These are phyloP conservation scores for Uria lomvia DNA, from an alignment of 2,113 vertebrate genomes.

Conservation along the genomic window DNA sequence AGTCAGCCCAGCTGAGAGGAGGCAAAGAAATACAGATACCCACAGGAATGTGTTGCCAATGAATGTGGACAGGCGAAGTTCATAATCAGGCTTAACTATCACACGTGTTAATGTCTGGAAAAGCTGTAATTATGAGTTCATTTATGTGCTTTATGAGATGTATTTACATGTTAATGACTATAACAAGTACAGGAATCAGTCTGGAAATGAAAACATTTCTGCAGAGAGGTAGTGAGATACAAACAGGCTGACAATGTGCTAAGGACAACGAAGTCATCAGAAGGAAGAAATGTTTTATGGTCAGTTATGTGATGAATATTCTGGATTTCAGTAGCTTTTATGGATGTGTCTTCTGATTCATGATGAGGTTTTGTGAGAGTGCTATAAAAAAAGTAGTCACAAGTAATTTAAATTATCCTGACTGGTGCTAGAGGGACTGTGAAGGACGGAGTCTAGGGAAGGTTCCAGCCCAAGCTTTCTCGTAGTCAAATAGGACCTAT, in stretches of 20 bases:
- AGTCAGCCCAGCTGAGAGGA: neutral
- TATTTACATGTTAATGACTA: constrained; percentile 59
- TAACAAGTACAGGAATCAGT: neutral
- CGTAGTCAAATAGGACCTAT: neutral
- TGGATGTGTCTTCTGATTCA: neutral
- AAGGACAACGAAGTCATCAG: neutral
- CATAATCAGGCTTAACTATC: constrained; percentile 10
- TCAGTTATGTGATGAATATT: neutral
- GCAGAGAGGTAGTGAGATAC: neutral
- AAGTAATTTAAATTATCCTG: neutral
- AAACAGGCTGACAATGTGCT: neutral
- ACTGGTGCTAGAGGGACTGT: neutral
- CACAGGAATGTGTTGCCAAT: neutral
- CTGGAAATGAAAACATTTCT: neutral
- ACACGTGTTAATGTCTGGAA: constrained; percentile 34
- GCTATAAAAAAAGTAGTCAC: neutral
- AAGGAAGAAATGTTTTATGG: neutral
- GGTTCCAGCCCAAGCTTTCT: neutral
- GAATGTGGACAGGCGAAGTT: neutral
- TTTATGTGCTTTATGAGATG: constrained; percentile 44
- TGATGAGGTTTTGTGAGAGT: neutral
- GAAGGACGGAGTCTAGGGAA: neutral
- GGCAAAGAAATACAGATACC: neutral
- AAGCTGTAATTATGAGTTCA: constrained; percentile 26
- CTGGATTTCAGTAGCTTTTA: neutral